Evolutionary conservation across 1,140 invertebrate species (phyloP), one percentile per base, ranked within the genome.

Genomic region (Leptinotarsa defecta): DNA sequence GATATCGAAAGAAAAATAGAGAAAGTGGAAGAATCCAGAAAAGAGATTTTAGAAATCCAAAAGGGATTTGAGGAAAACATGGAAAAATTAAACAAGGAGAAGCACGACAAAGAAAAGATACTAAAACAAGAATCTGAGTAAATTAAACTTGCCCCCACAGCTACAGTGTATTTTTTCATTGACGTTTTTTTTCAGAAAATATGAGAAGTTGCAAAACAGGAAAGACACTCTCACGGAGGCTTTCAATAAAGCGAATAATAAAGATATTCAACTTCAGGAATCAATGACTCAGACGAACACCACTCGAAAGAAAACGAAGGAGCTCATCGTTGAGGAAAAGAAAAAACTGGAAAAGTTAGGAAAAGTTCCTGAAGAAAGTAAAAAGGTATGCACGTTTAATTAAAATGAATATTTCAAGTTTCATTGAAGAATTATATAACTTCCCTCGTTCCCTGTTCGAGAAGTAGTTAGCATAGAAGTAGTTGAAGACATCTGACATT

Each of bases 271-370:
- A 22, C 83, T 92, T 19, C 88, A 91, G 80, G 90, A 88, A 0
- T 90, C 92, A 77, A 86, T 90, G 74, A 84, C 90, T 68, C 88
- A 92, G 81, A 87, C 87, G 24, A 91, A 91, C 80, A 89, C 93
- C 84, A 88, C 90, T 79, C 85, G 91, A 83, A 92, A 94, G 86
- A 89, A 90, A 81, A 87, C 89, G 13, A 88, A 89, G 63, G 84
- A 90, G 65, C 80, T 91, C 3, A 88, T 91, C 69, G 71, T 49
- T 13, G 86, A 89, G 80, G 91, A 92, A 81, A 90, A 89, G 76
- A 85, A 84, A 5, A 91, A 92, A 79, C 81, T 93, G 3, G 88
- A 89, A 34, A 89, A 91, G n/a, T 83, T 92, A 15, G 84, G 88
- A 78, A 88, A 87, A 79, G 84, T 91, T 48, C 85, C 86, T 71